Evolutionary conservation across 2,113 vertebrate genomes (phyloP), one percentile per base, ranked within the genome.

Genomic region (Sardina pilchardus): DNA sequence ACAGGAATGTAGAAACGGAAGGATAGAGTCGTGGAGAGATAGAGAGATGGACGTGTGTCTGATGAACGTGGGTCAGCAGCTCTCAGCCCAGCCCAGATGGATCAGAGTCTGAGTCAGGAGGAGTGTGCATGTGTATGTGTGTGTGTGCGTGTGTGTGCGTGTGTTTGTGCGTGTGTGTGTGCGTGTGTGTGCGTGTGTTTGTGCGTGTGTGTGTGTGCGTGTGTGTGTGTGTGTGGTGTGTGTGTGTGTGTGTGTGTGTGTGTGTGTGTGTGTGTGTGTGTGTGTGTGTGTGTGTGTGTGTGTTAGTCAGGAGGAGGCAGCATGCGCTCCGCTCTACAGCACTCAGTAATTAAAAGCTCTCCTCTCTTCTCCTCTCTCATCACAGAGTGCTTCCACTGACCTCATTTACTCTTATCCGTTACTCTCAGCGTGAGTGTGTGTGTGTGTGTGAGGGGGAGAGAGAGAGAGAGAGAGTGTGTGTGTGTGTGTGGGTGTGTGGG

Each of bases 291-390:
- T 48, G 47, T 48, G 47, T 14, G 47, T 48, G 47, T 48, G 47
- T 48, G 47, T 48, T n/a, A 4, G 12, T 7, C 12, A 14, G 6
- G 12, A 3, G 14, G 3, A 6, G 8, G 45, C 45, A 47, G 45
- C 45, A 12, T 1, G 45, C 8, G 9, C 45, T 53, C 50, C 16
- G 47, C 19, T 53, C 50, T 17, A 63, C 24, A 63, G 56, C 56
- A 63, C 56, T 63, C 56, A 63, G 56, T 63, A 63, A 63, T 63
- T 63, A 63, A 63, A 63, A n/a, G 9, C 56, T n/a, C 21, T 63
- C 24, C 24, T 56, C 14, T 56, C 50, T 4, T 56, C 17, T 56
- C 50, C 50, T 63, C 56, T n/a, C 56, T 63, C 56, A 26, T 63
- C 56, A 63, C 56, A n/a, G 21, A 63, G 21, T 63, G 56, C 56